Conservation (phyloP, 1,140 invertebrate genomes). For the Scaptomyza hsui region DNA sequence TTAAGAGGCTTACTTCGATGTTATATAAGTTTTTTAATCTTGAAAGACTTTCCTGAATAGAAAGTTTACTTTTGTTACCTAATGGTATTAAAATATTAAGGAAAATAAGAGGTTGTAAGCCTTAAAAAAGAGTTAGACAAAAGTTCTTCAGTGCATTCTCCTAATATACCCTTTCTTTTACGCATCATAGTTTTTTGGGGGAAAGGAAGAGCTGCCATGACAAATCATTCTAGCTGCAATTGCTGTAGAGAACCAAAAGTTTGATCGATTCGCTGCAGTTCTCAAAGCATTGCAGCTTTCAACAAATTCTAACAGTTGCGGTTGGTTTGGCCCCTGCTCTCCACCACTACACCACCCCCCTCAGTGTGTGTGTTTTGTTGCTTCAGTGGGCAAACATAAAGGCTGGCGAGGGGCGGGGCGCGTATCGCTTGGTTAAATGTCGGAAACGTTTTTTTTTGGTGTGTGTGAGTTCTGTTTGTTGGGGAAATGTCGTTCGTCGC, state of each 20-base stretch:
- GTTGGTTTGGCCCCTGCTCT: slow-evolving; percentile 42
- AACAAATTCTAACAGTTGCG: slow-evolving; percentile 69
- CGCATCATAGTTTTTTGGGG: slow-evolving; percentile 28
- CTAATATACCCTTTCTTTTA: not conserved
- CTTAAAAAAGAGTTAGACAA: too few species aligned
- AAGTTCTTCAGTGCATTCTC: not conserved
- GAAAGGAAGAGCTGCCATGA: slow-evolving; percentile 22
- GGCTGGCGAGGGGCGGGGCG: slow-evolving; percentile 18
- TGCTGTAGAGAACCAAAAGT: slow-evolving; percentile 18
- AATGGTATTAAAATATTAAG: too few species aligned
- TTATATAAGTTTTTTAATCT: not conserved
- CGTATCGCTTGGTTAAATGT: slow-evolving; percentile 27
- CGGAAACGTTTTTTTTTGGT: slow-evolving; percentile 17
- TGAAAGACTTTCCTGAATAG: not conserved
- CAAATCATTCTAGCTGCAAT: slow-evolving; percentile 64
- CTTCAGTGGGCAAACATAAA: slow-evolving; percentile 53
- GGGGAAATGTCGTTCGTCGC: slow-evolving; percentile 38
- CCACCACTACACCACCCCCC: not conserved
- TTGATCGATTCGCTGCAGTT: slow-evolving; percentile 51
- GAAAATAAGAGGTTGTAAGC: too few species aligned
- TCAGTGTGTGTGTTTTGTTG: slow-evolving; percentile 9
- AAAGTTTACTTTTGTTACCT: too few species aligned
- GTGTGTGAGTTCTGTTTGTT: not conserved
- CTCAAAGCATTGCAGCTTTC: slow-evolving; percentile 11
- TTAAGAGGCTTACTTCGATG: too few species aligned